Conservation (phyloP, 2,797 vertebrate genomes). For the Syngnathus acus region DNA sequence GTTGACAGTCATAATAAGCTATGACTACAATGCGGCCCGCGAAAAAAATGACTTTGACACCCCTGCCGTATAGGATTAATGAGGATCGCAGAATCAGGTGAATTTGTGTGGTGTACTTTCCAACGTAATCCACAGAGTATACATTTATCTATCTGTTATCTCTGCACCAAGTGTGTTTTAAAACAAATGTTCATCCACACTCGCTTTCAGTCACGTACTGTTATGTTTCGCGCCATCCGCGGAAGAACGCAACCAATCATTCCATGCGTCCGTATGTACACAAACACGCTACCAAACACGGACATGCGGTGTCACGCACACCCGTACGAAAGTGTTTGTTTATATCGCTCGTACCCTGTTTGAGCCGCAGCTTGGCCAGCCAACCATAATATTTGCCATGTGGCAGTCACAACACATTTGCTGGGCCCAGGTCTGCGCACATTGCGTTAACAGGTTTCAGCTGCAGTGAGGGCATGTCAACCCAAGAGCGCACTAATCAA, state of each 20-base stretch:
- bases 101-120: constrained; percentile 6
- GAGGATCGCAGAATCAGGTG: background rate
- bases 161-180: constrained; percentile 46
- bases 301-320: constrained; percentile 30
- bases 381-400: constrained; percentile 60
- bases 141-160: constrained; percentile 26
- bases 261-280: constrained; percentile 25
- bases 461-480: constrained; percentile 58
- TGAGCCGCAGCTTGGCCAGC: constrained; percentile 37
- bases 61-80: background rate
- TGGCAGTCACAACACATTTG: constrained; percentile 61
- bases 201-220: constrained; percentile 40
- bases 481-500: constrained; percentile 63
- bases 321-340: constrained; percentile 30
- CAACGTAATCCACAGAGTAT: constrained; percentile 16
- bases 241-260: constrained; percentile 26
- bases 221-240: constrained; percentile 37
- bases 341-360: constrained; percentile 33
- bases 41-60: too few species aligned
- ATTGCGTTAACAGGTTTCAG: constrained; percentile 66
- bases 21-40: too few species aligned
- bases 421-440: constrained; percentile 41
- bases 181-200: constrained; percentile 46
- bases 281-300: constrained; percentile 30
- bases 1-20: too few species aligned